A percentile compares a stretch with the other conserved stretches of the same genome.
Evolutionary conservation across 2,888 invertebrate genomes (phyloP).

Genomic region (Xylota sylvarum): DNA sequence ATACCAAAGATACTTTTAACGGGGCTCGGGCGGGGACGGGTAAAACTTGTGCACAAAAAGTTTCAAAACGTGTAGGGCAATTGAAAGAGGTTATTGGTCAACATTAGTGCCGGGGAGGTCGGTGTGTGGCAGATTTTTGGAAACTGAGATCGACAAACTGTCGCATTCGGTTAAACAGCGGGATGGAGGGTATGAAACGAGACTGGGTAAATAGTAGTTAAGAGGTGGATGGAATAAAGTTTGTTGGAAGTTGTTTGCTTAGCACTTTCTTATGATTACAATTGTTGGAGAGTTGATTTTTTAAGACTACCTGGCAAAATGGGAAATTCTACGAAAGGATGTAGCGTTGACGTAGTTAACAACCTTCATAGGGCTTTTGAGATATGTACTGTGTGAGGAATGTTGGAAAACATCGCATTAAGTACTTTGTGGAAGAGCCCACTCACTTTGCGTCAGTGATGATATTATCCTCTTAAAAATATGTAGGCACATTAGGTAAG

Average conservation of each 20-base stretch:
- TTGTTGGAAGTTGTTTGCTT: conserved; percentile 48
- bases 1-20: conserved; percentile 24
- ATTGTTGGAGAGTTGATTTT: conserved; percentile 18
- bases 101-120: conserved; percentile 9
- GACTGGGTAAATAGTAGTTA: conserved; percentile 39
- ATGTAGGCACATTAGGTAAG: no score
- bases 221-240: conserved; percentile 45
- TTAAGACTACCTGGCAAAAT: not conserved
- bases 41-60: conserved; percentile 30
- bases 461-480: no score
- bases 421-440: not conserved
- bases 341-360: not conserved
- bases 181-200: not conserved
- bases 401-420: not conserved
- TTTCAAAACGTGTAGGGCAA: conserved; percentile 28
- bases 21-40: not conserved
- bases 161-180: conserved; percentile 12
- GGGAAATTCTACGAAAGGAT: not conserved
- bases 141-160: conserved; percentile 35
- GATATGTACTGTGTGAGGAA: not conserved
- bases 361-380: not conserved
- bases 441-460: no score
- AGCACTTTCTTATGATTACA: conserved; percentile 50
- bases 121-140: conserved; percentile 11
- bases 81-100: conserved; percentile 58